phyloP scores from a whole-genome alignment of 2,113 vertebrate species.

The Chunga burmeisteri region DNA sequence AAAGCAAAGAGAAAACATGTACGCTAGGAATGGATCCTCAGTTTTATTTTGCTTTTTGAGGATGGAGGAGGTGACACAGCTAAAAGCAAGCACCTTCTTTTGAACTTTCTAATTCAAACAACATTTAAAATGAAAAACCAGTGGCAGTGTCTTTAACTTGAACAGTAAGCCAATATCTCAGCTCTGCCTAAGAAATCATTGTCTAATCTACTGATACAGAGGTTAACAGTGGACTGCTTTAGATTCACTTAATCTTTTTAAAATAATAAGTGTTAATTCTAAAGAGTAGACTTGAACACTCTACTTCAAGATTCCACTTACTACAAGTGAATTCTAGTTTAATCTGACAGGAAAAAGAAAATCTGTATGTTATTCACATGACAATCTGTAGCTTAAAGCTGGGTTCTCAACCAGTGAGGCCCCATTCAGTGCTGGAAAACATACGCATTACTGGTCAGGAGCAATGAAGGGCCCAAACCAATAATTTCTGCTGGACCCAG shows the following conservation, averaged over 20 bases:
- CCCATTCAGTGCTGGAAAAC: background rate
- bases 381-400: background rate
- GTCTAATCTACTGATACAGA: background rate
- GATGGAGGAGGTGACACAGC: background rate
- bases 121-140: background rate
- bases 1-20: background rate
- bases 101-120: background rate
- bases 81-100: background rate
- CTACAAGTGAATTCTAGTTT: background rate
- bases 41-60: background rate
- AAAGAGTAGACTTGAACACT: background rate
- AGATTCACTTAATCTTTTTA: background rate
- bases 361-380: fast-evolving
- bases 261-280: background rate
- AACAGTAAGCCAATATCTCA: background rate
- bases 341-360: background rate
- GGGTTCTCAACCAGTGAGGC: background rate
- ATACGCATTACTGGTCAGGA: background rate
- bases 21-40: fast-evolving
- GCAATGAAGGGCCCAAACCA: background rate
- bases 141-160: background rate
- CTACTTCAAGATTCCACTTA: background rate
- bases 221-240: background rate
- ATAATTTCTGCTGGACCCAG: background rate
- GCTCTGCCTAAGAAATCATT: background rate